Evolutionary conservation across 2,113 vertebrate species (phyloP).

Genomic region (Psettodes erumei): DNA sequence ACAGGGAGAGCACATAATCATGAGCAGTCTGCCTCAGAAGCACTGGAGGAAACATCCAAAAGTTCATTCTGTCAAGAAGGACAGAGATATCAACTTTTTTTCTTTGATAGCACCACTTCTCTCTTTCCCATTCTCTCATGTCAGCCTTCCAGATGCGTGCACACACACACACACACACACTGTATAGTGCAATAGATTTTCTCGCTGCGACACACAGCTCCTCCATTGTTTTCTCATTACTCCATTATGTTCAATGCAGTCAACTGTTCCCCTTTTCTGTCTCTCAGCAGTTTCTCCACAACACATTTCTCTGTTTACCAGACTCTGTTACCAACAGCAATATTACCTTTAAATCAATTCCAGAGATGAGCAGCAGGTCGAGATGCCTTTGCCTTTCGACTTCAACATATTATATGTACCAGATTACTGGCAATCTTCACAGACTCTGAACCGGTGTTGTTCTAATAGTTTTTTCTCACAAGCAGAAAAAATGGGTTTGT

Average conservation of each 20-base stretch:
- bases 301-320: conserved; percentile 19
- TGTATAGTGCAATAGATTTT: no score
- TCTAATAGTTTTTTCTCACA: conserved; percentile 7
- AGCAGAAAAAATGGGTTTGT: no score
- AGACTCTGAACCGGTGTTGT: neutral
- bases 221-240: conserved; percentile 48
- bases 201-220: conserved; percentile 22
- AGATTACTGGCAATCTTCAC: neutral
- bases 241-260: conserved; percentile 50
- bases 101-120: conserved; percentile 43
- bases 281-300: conserved; percentile 40
- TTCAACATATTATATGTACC: conserved; percentile 1
- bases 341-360: conserved; percentile 20
- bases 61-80: conserved; percentile 44
- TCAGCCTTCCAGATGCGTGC: neutral
- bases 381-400: neutral
- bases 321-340: conserved; percentile 18
- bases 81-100: conserved; percentile 54
- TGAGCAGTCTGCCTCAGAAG: conserved; percentile 31
- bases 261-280: conserved; percentile 11
- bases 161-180: conserved; percentile 2
- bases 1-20: conserved; percentile 35
- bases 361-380: conserved; percentile 15
- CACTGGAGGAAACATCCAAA: conserved; percentile 40
- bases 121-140: conserved; percentile 19